These are phyloP conservation scores for Drosophila punjabiensis DNA, from an alignment of 1,140 invertebrate genomes.

Conservation along the genomic window DNA sequence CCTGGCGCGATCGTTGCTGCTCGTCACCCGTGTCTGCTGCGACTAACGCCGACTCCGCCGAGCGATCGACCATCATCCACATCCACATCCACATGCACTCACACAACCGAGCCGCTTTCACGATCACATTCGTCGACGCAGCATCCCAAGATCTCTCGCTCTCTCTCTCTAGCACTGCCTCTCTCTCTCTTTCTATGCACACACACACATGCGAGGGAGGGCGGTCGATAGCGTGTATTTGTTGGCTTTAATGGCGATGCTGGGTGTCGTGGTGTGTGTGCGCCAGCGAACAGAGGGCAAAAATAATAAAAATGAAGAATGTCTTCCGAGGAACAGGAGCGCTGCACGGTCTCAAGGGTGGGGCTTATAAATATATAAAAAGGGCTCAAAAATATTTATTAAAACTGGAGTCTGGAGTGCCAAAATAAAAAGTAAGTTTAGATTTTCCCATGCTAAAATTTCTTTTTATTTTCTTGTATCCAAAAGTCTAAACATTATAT, in stretches of 20 bases:
- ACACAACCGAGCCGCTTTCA: no score
- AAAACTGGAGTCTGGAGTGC: not conserved
- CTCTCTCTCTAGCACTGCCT: slow-evolving; percentile 30
- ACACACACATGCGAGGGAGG: slow-evolving; percentile 52
- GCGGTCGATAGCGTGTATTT: slow-evolving; percentile 77
- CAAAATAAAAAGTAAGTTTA: no score
- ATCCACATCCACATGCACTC: no score
- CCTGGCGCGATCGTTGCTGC: slow-evolving; percentile 70
- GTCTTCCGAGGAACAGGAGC: slow-evolving; percentile 61
- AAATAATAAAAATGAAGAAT: slow-evolving; percentile 82
- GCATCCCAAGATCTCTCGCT: slow-evolving; percentile 12
- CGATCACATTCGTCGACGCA: no score
- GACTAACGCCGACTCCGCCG: slow-evolving; percentile 69
- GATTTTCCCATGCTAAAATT: not conserved
- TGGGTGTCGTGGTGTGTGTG: not conserved
- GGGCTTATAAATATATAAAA: not conserved
- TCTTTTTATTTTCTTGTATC: no score
- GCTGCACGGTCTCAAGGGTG: not conserved
- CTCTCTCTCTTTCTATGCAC: slow-evolving; percentile 4
- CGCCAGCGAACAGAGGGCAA: no score
- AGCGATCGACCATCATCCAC: slow-evolving; percentile 50
- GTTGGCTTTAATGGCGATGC: slow-evolving; percentile 79
- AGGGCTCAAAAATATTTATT: not conserved
- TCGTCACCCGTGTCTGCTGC: slow-evolving; percentile 83
- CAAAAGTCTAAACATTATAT: no score